Percentiles rank a stretch among this genome's conserved stretches.
phyloP scores from a whole-genome alignment of 2,888 invertebrate species.

The Prosapia bicincta region DNA sequence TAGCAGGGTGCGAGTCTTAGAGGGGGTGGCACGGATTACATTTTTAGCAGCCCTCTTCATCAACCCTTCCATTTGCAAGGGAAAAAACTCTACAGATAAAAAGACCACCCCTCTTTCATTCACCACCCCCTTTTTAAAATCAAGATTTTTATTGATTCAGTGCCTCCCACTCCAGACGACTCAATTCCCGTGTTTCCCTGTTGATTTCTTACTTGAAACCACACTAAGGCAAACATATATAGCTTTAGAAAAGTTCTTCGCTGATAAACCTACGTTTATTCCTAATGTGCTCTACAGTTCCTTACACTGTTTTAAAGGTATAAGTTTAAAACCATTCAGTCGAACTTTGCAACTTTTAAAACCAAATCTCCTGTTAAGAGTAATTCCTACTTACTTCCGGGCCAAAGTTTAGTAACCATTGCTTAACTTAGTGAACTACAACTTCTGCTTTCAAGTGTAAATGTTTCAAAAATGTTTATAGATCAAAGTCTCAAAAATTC shows the following conservation, averaged over 20 bases:
- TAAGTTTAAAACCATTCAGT: background rate
- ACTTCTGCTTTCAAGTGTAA: no score
- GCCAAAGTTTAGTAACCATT: no score
- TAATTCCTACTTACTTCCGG: no score
- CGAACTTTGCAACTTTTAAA: background rate
- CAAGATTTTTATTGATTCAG: conserved; percentile 39
- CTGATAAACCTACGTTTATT: background rate
- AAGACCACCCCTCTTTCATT: conserved; percentile 31
- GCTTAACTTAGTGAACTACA: no score
- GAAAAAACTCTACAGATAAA: conserved; percentile 30
- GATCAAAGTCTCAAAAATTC: no score
- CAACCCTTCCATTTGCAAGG: conserved; percentile 31
- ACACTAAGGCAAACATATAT: conserved; percentile 17
- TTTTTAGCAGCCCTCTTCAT: conserved; percentile 33
- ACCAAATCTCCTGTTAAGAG: background rate
- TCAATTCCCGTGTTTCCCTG: conserved; percentile 20
- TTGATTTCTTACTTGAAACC: conserved; percentile 21
- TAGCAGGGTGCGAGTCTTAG: conserved; percentile 26
- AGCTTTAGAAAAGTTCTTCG: background rate
- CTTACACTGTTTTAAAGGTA: background rate
- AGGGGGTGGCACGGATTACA: conserved; percentile 28
- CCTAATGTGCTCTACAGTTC: background rate
- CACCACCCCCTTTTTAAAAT: conserved; percentile 32
- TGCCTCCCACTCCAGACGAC: conserved; percentile 12
- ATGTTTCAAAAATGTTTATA: no score